A percentile compares a stretch with the other conserved stretches of the same genome.
Conservation (phyloP, 1,140 invertebrate species). For the Calosoma granatense region DNA sequence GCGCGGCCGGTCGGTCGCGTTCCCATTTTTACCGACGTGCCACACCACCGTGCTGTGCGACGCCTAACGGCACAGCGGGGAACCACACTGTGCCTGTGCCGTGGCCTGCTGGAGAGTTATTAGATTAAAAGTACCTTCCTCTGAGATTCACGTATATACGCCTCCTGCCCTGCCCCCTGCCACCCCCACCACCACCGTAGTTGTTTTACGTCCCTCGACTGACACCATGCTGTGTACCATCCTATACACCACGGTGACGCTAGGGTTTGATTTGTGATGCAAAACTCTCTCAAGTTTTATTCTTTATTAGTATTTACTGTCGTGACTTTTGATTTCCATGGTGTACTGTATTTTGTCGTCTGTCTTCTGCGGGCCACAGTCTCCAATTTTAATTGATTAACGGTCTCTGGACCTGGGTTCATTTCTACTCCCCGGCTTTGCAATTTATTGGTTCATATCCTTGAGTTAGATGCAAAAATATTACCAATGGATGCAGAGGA, state of each 20-base stretch:
- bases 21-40: too few species aligned
- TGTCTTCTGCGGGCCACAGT: neutral
- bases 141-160: neutral
- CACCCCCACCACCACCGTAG: neutral
- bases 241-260: too few species aligned
- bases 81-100: neutral
- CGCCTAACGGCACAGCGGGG: too few species aligned
- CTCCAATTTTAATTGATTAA: slow-evolving; percentile 2
- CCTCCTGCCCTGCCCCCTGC: neutral
- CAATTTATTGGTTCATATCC: too few species aligned
- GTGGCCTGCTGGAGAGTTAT: neutral
- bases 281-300: neutral
- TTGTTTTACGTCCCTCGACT: too few species aligned
- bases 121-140: slow-evolving; percentile 7
- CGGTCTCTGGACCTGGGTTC: neutral
- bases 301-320: slow-evolving; percentile 8
- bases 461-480: too few species aligned
- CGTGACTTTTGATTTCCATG: slow-evolving; percentile 4
- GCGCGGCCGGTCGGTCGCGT: too few species aligned
- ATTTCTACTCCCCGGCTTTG: too few species aligned
- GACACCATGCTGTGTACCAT: too few species aligned
- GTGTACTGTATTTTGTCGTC: slow-evolving; percentile 2
- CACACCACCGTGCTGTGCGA: too few species aligned
- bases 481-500: too few species aligned
- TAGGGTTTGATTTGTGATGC: slow-evolving; percentile 3